These are phyloP conservation scores for Calephelis virginiensis DNA, from an alignment of 1,140 invertebrate genomes.

Conservation along the genomic window DNA sequence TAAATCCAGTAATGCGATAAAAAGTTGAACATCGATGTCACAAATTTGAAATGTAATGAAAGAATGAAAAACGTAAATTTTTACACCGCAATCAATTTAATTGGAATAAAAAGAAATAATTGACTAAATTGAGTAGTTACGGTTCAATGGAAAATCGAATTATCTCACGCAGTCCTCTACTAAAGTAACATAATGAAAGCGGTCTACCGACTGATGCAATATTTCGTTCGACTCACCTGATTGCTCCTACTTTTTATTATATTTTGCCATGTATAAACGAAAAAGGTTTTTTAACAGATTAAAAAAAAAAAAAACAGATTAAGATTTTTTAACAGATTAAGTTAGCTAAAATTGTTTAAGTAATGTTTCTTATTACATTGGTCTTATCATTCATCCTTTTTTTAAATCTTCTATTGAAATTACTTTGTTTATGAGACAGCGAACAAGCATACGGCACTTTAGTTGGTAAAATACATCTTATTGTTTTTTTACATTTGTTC, in stretches of 20 bases:
- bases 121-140: slow-evolving; percentile 21
- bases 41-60: not conserved
- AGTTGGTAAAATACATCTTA: no score
- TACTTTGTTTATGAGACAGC: no score
- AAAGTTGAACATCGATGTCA: no score
- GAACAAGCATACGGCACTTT: no score
- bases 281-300: not conserved
- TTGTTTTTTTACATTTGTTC: no score
- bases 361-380: no score
- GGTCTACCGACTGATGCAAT: slow-evolving; percentile 15
- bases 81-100: not conserved
- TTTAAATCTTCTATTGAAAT: no score
- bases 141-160: slow-evolving; percentile 4
- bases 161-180: slow-evolving; percentile 18
- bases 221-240: slow-evolving; percentile 10
- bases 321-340: not conserved
- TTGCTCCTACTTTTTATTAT: not conserved
- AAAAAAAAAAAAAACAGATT: not conserved
- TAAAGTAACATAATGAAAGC: slow-evolving; percentile 24
- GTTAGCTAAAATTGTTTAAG: no score
- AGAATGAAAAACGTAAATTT: not conserved
- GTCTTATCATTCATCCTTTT: no score
- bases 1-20: no score
- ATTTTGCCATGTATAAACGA: not conserved
- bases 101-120: slow-evolving; percentile 19